Evolutionary conservation across 2,797 vertebrate genomes (phyloP), one percentile per base, ranked within the genome.

Genomic region (Myotis vivesi): DNA sequence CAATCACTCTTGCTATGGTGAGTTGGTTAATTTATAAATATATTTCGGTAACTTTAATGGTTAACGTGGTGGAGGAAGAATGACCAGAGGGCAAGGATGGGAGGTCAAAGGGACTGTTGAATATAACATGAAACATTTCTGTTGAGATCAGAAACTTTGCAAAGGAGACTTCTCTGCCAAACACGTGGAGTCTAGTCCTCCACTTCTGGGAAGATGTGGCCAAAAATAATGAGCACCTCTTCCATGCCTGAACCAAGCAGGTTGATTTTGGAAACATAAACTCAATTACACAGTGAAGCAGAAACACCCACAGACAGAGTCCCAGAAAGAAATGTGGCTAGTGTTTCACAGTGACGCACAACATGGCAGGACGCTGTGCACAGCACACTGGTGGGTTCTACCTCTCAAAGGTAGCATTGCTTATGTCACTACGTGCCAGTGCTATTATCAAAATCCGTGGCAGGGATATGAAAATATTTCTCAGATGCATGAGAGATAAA

Each of bases 361-460:
- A 5, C 0, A 0, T 75, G 13, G 5, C 6, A 79, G 6, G 51
- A 25, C 23, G 10, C 1, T 33, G 28, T 13, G 11, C 38, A 36
- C 12, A 44, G 22, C 1, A 19, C 19, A 62, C 57, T 44, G 5
- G 46, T 38, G 7, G 30, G 25, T 23, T 62, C 23, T 20, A 4
- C 20, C n/a, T 66, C 38, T 66, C 8, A 22, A 28, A 76, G 13
- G 3, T 20, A 36, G n/a, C 12, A 49, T 7, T n/a, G 19, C 17
- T 88, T 77, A 9, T 7, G 30, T n/a, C 2, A 17, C 49, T 64
- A 2, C 1, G 13, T 82, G 33, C 6, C 75, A 46, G 1, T 49
- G 12, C 71, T 36, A 36, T 25, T 36, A 30, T 10, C 3, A 62
- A 55, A 76, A 22, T 25, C 13, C 11, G n/a, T 2, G 51, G 6